Conservation (phyloP, 2,113 vertebrate species). For the Microtus pennsylvanicus region DNA sequence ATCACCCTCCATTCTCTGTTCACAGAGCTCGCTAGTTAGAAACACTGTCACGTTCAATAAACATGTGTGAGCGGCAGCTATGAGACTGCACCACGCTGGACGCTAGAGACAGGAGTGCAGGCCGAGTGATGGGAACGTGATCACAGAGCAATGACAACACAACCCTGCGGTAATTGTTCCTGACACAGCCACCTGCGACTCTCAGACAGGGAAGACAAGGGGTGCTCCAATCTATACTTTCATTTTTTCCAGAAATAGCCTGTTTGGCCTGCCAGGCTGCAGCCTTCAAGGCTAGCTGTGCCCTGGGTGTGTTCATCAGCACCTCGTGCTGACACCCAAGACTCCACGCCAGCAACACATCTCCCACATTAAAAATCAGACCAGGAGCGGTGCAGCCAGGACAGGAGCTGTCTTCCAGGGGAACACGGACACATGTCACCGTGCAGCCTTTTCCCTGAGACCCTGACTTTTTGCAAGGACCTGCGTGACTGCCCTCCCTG, state of each 20-base stretch:
- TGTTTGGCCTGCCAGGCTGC: too few species aligned
- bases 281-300: background rate
- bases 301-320: background rate
- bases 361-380: background rate
- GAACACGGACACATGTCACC: fast-evolving
- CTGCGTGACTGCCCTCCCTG: fast-evolving
- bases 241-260: background rate
- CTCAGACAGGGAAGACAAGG: background rate
- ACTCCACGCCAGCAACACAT: background rate
- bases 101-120: background rate
- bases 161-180: background rate
- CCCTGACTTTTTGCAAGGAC: background rate
- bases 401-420: background rate
- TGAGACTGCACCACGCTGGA: fast-evolving
- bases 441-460: background rate
- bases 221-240: fast-evolving
- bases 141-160: fast-evolving
- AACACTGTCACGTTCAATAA: background rate
- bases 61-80: fast-evolving
- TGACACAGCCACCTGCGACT: background rate
- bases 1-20: background rate
- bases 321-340: fast-evolving
- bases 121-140: fast-evolving
- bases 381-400: fast-evolving
- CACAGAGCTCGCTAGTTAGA: background rate